phyloP scores from a whole-genome alignment of 2,888 invertebrate species.

The Brachylomia viminalis region DNA sequence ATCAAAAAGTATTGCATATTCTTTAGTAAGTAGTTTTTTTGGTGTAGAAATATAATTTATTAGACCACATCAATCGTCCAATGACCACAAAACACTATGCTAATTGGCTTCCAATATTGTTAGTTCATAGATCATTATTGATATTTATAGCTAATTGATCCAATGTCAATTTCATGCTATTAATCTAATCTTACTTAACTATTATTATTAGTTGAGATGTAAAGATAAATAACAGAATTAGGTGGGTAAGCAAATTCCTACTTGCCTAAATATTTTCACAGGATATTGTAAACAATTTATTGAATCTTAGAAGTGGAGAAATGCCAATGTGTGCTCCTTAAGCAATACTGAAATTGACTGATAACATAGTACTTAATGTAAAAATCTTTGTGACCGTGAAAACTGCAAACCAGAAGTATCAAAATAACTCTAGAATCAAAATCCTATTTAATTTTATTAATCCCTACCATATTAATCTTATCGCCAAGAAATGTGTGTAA shows the following conservation, averaged over 20 bases:
- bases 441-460: constrained; percentile 6
- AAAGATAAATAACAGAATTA: neutral
- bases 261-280: neutral
- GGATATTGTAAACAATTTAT: neutral
- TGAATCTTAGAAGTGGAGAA: neutral
- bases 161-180: neutral
- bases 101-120: neutral
- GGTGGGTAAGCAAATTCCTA: neutral
- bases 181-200: neutral
- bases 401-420: neutral
- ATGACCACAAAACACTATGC: neutral
- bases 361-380: no score
- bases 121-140: constrained; percentile 6
- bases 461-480: constrained; percentile 18
- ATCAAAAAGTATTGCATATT: no score
- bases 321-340: neutral
- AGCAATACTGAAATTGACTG: no score
- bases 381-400: no score
- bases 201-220: neutral
- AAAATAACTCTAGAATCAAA: neutral
- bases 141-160: constrained; percentile 7
- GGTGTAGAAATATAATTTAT: no score
- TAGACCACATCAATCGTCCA: neutral
- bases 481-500: constrained; percentile 27
- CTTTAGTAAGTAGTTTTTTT: no score